Evolutionary conservation across 2,113 vertebrate species (phyloP), one percentile per base, ranked within the genome.

Genomic region (Oenanthe oenanthe): DNA sequence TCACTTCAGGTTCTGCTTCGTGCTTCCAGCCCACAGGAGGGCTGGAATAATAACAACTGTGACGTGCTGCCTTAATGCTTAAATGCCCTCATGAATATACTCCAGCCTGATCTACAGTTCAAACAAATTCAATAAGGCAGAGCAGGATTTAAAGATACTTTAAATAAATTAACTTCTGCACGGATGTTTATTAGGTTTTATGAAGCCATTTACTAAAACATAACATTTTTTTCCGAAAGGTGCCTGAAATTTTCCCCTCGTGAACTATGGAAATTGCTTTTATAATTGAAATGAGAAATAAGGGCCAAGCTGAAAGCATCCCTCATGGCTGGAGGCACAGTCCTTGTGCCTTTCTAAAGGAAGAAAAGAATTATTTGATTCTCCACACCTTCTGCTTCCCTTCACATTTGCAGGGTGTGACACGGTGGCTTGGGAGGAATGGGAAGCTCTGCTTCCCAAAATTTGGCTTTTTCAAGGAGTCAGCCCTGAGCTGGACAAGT

Each of bases 161-260:
- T 67, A 92, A 79, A 95, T 61, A 85, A 83, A 93, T 95, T 97
- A 92, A 92, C 89, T 96, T 84, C 47, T 76, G 66, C 38, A 29
- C 87, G 79, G 75, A 89, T 89, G 92, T 79, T 95, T 90, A 97
- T 93, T 90, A 95, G 68, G 8, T 81, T 92, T 97, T 84, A 93
- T 83, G 89, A 94, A 94, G 71, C 74, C 92, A 54, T 91, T 95
- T 84, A 51, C 80, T 89, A 40, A 85, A 95, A 77, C 0, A 10
- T 47, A 85, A 40, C 71, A 91, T 96, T 83, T 81, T 97, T 97
- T 95, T 53, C 10, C 19, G 0, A 87, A 82, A 93, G 42, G 74
- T 29, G n/a, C 76, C 75, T 68, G 85, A 82, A 76, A 77, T 83
- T 80, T 89, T 68, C 79, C 75, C 71, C 79, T 29, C 29, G 61